Evolutionary conservation across 2,113 vertebrate genomes (phyloP).

Genomic region (Trochalopteron elliotii): DNA sequence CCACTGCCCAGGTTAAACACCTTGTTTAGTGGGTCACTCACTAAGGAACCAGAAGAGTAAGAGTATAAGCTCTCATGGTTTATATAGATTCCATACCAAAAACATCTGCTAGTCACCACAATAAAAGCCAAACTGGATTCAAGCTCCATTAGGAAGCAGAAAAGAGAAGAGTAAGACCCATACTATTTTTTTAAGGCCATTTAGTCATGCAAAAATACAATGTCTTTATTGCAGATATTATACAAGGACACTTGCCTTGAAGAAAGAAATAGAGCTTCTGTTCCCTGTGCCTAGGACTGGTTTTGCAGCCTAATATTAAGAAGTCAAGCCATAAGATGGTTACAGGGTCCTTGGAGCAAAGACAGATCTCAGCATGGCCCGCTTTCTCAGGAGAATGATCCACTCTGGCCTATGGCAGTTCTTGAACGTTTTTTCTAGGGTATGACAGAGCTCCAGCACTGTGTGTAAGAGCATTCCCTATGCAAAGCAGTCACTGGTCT

Average conservation of each 20-base stretch:
- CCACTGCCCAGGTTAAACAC: not conserved
- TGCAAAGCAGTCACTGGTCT: not conserved
- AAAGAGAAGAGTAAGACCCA: not conserved
- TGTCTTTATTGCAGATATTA: not conserved
- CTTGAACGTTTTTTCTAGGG: not conserved
- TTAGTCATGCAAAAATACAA: not conserved
- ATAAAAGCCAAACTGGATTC: not conserved
- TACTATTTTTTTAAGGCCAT: not conserved
- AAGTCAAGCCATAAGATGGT: not conserved
- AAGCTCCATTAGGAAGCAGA: not conserved
- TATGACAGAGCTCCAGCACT: not conserved
- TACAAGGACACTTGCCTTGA: not conserved
- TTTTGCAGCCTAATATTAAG: not conserved
- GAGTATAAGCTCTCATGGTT: not conserved
- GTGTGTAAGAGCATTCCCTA: not conserved
- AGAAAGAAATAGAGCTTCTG: not conserved
- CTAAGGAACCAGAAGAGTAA: not conserved
- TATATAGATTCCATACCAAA: not conserved
- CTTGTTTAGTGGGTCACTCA: not conserved
- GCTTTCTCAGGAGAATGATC: not conserved
- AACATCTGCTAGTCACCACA: not conserved
- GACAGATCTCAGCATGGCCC: not conserved
- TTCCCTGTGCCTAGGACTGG: not conserved
- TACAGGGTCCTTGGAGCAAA: not conserved
- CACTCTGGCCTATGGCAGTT: not conserved